These are phyloP conservation scores for Magallana angulata DNA, from an alignment of 1,140 invertebrate genomes.

Conservation along the genomic window DNA sequence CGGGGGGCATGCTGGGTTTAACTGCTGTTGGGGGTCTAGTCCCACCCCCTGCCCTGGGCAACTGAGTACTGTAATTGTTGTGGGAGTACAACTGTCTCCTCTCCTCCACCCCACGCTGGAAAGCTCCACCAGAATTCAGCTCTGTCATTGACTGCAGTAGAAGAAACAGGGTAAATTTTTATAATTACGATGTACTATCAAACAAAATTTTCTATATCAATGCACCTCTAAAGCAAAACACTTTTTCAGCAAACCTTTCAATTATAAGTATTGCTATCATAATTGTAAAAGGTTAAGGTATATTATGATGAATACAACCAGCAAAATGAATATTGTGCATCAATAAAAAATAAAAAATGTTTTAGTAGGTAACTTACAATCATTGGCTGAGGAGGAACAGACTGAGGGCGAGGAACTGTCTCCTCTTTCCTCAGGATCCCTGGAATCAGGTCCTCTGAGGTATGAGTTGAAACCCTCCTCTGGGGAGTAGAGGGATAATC, in stretches of 20 bases:
- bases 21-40: not conserved
- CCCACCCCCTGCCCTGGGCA: not conserved
- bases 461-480: conserved; percentile 10
- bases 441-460: conserved; percentile 55
- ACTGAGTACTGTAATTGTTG: conserved; percentile 35
- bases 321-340: too few relatives aligned
- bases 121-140: conserved; percentile 59
- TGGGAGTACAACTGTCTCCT: conserved; percentile 52
- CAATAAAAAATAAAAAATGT: too few relatives aligned
- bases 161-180: too few relatives aligned
- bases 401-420: conserved; percentile 13
- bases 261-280: too few relatives aligned
- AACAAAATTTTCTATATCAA: too few relatives aligned
- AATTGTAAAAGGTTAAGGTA: too few relatives aligned
- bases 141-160: conserved; percentile 63
- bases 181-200: too few relatives aligned
- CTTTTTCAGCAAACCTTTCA: too few relatives aligned
- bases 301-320: too few relatives aligned
- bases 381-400: conserved; percentile 40
- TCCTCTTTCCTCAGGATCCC: conserved; percentile 53
- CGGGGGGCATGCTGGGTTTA: conserved; percentile 37
- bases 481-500: conserved; percentile 34
- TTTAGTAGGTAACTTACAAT: conserved; percentile 38
- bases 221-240: too few relatives aligned
- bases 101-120: conserved; percentile 63